Evolutionary conservation across 2,797 vertebrate species (phyloP).

Genomic region (Sebastes dallii): DNA sequence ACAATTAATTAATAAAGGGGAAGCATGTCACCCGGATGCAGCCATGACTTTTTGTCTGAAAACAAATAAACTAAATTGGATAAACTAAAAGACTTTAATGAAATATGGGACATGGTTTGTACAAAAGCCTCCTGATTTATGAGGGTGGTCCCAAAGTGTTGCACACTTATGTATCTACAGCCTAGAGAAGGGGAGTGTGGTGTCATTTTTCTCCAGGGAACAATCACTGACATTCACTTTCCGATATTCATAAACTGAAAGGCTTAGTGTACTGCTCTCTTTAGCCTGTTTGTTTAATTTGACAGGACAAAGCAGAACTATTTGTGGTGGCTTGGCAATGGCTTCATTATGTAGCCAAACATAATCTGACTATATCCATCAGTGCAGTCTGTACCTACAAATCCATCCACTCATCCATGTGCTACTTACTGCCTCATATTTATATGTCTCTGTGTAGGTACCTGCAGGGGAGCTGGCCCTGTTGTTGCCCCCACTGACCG

Average conservation of each 20-base stretch:
- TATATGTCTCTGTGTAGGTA: not conserved
- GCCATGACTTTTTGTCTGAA: not conserved
- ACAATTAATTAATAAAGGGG: not conserved
- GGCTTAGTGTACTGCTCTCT: not conserved
- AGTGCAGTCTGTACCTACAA: not conserved
- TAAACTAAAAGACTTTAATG: not conserved
- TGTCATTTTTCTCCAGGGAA: not conserved
- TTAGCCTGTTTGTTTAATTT: no score
- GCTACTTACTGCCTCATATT: not conserved
- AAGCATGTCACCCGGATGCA: not conserved
- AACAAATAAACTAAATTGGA: not conserved
- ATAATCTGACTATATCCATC: not conserved
- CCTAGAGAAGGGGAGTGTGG: not conserved
- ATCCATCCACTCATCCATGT: not conserved
- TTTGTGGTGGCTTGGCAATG: not conserved
- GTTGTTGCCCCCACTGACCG: not conserved
- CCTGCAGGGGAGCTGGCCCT: not conserved
- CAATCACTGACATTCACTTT: not conserved
- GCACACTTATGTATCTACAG: not conserved
- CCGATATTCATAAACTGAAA: not conserved
- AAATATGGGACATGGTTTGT: no score
- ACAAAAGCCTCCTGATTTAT: not conserved
- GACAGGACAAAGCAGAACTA: no score
- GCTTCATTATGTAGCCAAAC: slow-evolving; percentile 1
- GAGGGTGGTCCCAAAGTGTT: not conserved